Evolutionary conservation across 2,113 vertebrate genomes (phyloP), one percentile per base, ranked within the genome.

Genomic region (Nymphicus hollandicus): DNA sequence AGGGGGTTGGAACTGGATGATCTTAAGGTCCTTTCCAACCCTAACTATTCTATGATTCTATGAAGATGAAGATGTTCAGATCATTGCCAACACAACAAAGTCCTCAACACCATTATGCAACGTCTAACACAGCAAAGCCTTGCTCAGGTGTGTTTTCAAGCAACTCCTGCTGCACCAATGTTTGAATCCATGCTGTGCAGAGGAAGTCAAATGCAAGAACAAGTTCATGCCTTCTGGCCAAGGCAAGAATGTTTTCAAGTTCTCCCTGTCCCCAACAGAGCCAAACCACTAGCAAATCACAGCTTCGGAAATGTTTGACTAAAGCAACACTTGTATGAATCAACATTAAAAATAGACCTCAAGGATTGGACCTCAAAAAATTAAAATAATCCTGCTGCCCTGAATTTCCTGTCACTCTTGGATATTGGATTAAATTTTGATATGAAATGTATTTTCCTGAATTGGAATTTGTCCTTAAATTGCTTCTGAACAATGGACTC

Each of bases 391-490:
- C 83, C 90, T 53, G 50, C 81, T 96, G 72, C 72, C 88, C 87
- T 23, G 19, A 96, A 91, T 95, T 97, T 96, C 89, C 93, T 97
- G 88, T 86, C 93, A 95, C 96, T 97, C 73, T 95, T 88, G 90
- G 47, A 77, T 93, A 81, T 95, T 97, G 89, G 91, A 96, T 95
- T 86, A 93, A 68, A 86, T 95, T 94, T 94, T 97, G 94, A 93
- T 89, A 96, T 72, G 73, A 97, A 97, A 96, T 95, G 85, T 89
- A 69, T 95, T 95, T 98, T 97, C 92, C 92, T 97, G 96, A 97
- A 97, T 97, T 80, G 82, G 95, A 97, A 95, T 97, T 97, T 97
- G 96, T 97, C 97, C 97, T 93, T 95, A 96, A 95, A 89, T 94
- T 91, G 69, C 91, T 96, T 93, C 33, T 27, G 86, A 97, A 98